Conservation (phyloP, 2,888 invertebrate species). For the Heliconius ismenius region DNA sequence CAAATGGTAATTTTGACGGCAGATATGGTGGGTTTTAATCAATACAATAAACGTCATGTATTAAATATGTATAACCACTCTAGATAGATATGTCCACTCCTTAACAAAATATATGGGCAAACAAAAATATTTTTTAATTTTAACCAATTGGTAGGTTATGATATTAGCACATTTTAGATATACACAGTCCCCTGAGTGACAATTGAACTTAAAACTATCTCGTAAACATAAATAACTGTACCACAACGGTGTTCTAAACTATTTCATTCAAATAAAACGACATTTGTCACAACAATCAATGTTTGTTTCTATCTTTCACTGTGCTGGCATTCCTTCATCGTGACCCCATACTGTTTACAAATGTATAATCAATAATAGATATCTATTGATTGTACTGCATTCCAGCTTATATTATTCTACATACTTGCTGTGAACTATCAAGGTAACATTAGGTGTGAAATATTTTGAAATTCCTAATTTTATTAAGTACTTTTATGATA, state of each 20-base stretch:
- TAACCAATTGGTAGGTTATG: too few relatives aligned
- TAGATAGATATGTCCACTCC: too few relatives aligned
- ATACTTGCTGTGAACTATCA: not conserved
- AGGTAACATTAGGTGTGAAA: not conserved
- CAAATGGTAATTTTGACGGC: too few relatives aligned
- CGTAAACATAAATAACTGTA: not conserved
- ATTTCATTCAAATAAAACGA: not conserved
- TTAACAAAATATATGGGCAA: too few relatives aligned
- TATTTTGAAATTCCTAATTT: too few relatives aligned
- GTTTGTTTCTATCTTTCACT: constrained; percentile 47
- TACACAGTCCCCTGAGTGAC: too few relatives aligned
- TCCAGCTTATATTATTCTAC: constrained; percentile 51
- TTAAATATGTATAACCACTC: too few relatives aligned
- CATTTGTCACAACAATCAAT: not conserved
- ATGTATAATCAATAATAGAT: constrained; percentile 39
- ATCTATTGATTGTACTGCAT: constrained; percentile 52
- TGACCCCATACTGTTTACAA: constrained; percentile 44
- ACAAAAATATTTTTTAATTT: too few relatives aligned
- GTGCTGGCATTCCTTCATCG: constrained; percentile 46
- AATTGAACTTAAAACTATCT: not conserved
- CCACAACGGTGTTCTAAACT: not conserved
- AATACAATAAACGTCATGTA: too few relatives aligned
- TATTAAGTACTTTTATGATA: too few relatives aligned
- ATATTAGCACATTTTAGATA: too few relatives aligned
- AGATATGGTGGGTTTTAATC: too few relatives aligned